Percentiles rank a stretch among this genome's conserved stretches.
phyloP scores from a whole-genome alignment of 1,140 invertebrate genomes.

The Archegozetes longisetosus region DNA sequence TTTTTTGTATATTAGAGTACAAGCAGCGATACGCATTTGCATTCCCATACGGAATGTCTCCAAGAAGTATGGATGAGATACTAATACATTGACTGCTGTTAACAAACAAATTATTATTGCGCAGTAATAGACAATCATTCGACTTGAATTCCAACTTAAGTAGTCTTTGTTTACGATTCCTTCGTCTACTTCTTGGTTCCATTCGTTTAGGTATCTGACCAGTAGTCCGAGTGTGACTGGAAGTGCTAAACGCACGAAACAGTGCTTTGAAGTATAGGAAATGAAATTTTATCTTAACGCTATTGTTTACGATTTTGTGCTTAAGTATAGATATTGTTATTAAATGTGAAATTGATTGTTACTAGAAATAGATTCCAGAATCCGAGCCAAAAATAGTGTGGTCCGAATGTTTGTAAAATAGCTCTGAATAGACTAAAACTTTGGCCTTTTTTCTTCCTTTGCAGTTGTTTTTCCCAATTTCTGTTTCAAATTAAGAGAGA shows the following conservation, averaged over 20 bases:
- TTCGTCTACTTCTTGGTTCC: background rate
- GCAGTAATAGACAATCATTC: background rate
- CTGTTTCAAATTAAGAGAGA: no score
- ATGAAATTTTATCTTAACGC: background rate
- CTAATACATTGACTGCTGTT: background rate
- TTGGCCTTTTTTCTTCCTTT: background rate
- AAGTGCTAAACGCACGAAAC: background rate
- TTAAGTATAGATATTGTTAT: background rate
- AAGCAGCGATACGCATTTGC: conserved; percentile 31
- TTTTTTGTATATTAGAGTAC: conserved; percentile 38
- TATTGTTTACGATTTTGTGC: background rate
- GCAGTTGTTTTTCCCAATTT: background rate
- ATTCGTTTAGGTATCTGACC: background rate
- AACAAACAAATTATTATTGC: background rate
- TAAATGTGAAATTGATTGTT: background rate
- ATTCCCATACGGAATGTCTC: background rate
- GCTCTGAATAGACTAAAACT: background rate
- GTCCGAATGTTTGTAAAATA: background rate
- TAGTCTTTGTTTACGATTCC: background rate
- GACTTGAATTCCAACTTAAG: background rate
- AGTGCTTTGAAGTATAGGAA: background rate
- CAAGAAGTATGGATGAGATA: background rate
- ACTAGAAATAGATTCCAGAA: background rate
- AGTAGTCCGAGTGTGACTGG: background rate
- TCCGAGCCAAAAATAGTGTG: background rate